Percentiles rank a stretch among this genome's conserved stretches.
These are phyloP conservation scores for Eidolon dupreanum DNA, from an alignment of 2,797 vertebrate genomes.

Conservation along the genomic window DNA sequence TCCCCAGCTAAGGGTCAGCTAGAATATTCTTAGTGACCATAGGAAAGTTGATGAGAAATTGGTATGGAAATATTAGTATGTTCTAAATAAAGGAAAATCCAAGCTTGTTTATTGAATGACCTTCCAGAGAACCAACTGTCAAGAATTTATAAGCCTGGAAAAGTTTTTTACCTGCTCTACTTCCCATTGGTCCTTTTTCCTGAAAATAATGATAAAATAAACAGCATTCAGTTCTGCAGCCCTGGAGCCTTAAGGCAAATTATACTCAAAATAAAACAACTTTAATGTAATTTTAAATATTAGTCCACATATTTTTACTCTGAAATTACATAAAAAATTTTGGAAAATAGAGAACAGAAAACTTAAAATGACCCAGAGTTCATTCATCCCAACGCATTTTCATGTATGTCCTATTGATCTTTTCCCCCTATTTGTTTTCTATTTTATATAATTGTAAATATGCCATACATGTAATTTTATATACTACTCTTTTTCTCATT, in stretches of 20 bases:
- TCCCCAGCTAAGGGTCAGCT: neutral
- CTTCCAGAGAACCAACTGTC: neutral
- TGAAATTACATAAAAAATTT: neutral
- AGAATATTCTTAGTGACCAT: neutral
- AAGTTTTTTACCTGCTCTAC: neutral
- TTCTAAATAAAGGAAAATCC: neutral
- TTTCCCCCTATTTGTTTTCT: neutral
- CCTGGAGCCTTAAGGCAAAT: neutral
- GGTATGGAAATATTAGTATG: neutral
- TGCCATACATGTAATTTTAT: neutral
- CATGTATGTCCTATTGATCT: neutral
- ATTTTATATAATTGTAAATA: neutral
- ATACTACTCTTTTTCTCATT: neutral
- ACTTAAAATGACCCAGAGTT: neutral
- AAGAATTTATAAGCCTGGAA: neutral
- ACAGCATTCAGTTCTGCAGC: neutral
- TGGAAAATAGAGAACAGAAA: constrained; percentile 20
- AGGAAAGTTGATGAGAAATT: neutral
- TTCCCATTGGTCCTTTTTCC: neutral
- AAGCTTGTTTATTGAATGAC: neutral
- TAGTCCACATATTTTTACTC: neutral
- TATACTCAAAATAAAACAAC: neutral
- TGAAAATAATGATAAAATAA: constrained; percentile 7
- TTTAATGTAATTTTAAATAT: neutral
- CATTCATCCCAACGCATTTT: neutral